These are phyloP conservation scores for Byasa hedistus DNA, from an alignment of 2,888 invertebrate species.

Conservation along the genomic window DNA sequence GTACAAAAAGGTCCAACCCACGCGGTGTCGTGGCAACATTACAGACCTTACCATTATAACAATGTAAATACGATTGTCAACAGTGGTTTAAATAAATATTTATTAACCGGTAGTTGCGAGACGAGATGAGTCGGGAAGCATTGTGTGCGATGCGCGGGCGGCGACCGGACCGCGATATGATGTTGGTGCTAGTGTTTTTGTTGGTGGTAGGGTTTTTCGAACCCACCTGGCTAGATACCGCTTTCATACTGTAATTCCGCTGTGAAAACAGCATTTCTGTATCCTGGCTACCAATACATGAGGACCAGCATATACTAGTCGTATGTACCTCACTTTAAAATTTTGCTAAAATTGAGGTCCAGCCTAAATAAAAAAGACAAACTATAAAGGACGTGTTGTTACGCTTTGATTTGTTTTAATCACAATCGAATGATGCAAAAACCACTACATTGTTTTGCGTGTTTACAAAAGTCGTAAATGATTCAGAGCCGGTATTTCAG, in stretches of 20 bases:
- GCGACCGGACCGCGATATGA: constrained; percentile 39
- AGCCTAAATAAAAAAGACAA: too few species aligned
- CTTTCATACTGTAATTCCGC: too few species aligned
- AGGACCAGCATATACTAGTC: too few species aligned
- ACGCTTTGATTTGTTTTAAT: constrained; percentile 37
- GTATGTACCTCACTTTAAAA: too few species aligned
- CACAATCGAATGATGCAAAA: constrained; percentile 26
- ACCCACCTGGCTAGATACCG: too few species aligned
- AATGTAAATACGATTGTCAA: constrained; percentile 78
- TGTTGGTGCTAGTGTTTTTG: too few species aligned
- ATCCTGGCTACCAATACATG: too few species aligned
- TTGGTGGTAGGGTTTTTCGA: too few species aligned
- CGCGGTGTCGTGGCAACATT: constrained; percentile 62
- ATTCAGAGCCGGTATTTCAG: constrained; percentile 31
- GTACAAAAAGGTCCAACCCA: constrained; percentile 58
- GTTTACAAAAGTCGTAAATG: constrained; percentile 12
- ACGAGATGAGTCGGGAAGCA: constrained; percentile 66
- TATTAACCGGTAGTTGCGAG: constrained; percentile 58
- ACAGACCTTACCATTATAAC: constrained; percentile 56
- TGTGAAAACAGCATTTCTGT: too few species aligned
- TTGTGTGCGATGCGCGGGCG: constrained; percentile 61
- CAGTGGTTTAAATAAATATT: constrained; percentile 76
- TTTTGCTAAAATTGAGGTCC: too few species aligned
- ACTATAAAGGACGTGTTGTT: constrained; percentile 49
- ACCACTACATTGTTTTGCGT: constrained; percentile 8